Base-by-base conservation (phyloP, 1,140 invertebrate genomes). In the Dendroctonus valens region DNA sequence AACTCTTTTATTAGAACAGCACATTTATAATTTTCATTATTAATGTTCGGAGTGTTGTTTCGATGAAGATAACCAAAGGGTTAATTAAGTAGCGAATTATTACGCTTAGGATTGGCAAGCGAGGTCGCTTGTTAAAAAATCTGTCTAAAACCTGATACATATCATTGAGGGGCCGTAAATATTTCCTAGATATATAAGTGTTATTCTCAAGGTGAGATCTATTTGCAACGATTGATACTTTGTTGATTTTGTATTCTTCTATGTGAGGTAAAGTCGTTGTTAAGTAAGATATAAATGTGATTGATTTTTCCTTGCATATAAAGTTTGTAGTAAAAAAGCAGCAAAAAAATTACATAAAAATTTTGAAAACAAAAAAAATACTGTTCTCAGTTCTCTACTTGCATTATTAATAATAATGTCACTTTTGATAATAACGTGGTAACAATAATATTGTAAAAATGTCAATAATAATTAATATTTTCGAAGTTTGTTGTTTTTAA, bases 281-380 rank as follows among this genome's bases (percentile, higher is more conserved):
- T 44, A 54, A 11, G 42, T 54, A 63, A 15, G 41, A 49, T 46
- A 53, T 63, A 37, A 48, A 64, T 64, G 53, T 64, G 62, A 64
- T 64, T 57, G 40, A 11, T 64, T 44, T n/a, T 64, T 54, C 53
- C 37, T 44, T 55, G 11, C 37, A 54, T 42, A 46, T 59, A 53
- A 41, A 37, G 11, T 60, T 58, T 53, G 50, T 50, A n/a, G 40
- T 61, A 61, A 51, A 51, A 51, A 50, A 51, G 41, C 15, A 15
- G 41, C 39, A 51, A 42, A 51, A 58, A 68, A 63, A 59, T 49
- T 15, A 40, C 6, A 46, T 63, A 63, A 49, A 81, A 70, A 48
- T 37, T 48, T 50, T 39, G 9, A 63, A 58, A 58, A 15, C 11
- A 52, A 14, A 52, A n/a, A 9, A 52, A 14, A 46, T 12, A 11